These are phyloP conservation scores for Tribolium madens DNA, from an alignment of 1,140 invertebrate species.

Conservation along the genomic window DNA sequence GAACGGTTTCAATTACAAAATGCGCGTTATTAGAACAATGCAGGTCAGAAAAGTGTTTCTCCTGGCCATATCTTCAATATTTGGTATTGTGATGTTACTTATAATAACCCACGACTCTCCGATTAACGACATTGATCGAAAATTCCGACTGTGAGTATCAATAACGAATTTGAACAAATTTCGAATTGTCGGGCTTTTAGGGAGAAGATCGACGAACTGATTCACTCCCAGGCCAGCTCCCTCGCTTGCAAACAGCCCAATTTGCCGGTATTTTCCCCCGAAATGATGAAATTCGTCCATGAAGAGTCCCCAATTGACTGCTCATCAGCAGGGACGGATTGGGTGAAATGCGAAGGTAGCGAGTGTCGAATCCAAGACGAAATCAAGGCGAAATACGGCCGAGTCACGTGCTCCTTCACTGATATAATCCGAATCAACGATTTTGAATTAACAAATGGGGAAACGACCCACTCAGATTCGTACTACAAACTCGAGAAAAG, in stretches of 20 bases:
- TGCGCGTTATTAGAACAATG: constrained; percentile 25
- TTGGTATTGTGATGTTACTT: constrained; percentile 8
- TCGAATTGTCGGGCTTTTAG: constrained; percentile 41
- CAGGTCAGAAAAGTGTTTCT: constrained; percentile 29
- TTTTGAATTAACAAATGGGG: constrained; percentile 67
- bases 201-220: constrained; percentile 51
- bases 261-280: constrained; percentile 74
- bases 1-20: constrained; percentile 17
- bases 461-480: constrained; percentile 68
- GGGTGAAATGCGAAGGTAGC: constrained; percentile 70
- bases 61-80: not conserved
- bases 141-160: constrained; percentile 44
- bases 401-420: constrained; percentile 70
- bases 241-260: constrained; percentile 74
- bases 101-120: constrained; percentile 38
- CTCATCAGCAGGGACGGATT: constrained; percentile 68
- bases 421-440: constrained; percentile 75
- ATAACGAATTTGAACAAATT: not conserved
- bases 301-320: constrained; percentile 73
- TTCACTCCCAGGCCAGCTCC: constrained; percentile 55
- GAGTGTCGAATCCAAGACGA: constrained; percentile 69
- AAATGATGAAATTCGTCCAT: constrained; percentile 77
- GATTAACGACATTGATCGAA: constrained; percentile 51
- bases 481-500: constrained; percentile 73
- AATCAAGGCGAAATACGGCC: constrained; percentile 66